Conservation (phyloP, 2,888 invertebrate species). For the Chymomyza amoena region DNA sequence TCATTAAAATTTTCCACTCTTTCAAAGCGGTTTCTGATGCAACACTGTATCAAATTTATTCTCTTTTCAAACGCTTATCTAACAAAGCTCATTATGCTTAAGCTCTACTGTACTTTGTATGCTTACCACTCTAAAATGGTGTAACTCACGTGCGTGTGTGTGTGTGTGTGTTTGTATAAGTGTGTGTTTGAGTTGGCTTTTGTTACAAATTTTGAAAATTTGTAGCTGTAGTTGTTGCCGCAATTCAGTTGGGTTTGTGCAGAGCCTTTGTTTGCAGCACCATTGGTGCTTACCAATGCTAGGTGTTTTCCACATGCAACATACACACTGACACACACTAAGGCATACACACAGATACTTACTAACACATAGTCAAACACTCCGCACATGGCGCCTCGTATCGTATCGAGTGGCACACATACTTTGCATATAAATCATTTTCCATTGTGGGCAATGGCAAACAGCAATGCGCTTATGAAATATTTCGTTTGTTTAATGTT, state of each 20-base stretch:
- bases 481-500: constrained; percentile 59
- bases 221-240: constrained; percentile 40
- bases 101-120: background rate
- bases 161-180: too few species aligned
- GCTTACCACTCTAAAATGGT: background rate
- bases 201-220: constrained; percentile 47
- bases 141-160: background rate
- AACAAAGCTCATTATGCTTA: too few species aligned
- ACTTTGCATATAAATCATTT: constrained; percentile 66
- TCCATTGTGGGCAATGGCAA: constrained; percentile 48
- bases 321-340: constrained; percentile 9
- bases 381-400: background rate
- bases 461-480: constrained; percentile 67
- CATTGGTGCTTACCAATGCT: constrained; percentile 27
- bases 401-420: constrained; percentile 20
- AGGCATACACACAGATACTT: too few species aligned
- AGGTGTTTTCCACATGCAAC: constrained; percentile 5
- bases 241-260: constrained; percentile 30
- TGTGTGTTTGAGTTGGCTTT: constrained; percentile 24
- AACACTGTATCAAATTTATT: too few species aligned
- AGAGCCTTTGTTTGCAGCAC: constrained; percentile 44
- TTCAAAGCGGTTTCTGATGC: too few species aligned
- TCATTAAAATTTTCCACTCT: too few species aligned
- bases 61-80: too few species aligned
- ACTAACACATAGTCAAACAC: background rate